These are phyloP conservation scores for Oligia latruncula DNA, from an alignment of 2,888 invertebrate species.

Conservation along the genomic window DNA sequence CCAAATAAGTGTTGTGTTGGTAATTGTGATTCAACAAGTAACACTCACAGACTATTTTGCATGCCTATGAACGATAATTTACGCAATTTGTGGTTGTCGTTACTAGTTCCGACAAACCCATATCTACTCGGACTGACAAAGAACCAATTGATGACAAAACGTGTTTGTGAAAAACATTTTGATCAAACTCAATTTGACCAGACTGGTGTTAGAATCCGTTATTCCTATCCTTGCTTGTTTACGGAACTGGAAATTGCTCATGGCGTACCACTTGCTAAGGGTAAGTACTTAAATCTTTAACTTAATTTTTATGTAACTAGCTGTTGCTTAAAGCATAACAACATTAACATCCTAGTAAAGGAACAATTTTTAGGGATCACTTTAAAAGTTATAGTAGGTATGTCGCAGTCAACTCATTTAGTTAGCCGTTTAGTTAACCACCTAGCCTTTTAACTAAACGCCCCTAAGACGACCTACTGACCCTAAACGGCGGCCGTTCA, in stretches of 20 bases:
- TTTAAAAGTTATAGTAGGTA: no score
- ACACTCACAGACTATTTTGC: conserved; percentile 14
- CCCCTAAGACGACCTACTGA: no score
- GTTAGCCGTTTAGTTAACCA: no score
- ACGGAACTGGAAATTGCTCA: not conserved
- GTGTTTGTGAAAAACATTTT: conserved; percentile 20
- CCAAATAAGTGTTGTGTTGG: conserved; percentile 6
- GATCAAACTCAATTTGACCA: conserved; percentile 19
- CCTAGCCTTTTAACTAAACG: no score
- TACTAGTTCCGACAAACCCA: conserved; percentile 6
- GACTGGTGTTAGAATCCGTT: conserved; percentile 11
- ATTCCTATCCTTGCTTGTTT: conserved; percentile 1
- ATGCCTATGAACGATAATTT: conserved; percentile 14
- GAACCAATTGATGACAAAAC: conserved; percentile 8
- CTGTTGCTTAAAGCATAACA: not conserved
- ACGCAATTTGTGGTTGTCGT: conserved; percentile 10
- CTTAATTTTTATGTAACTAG: no score
- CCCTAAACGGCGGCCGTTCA: no score
- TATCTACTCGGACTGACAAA: conserved; percentile 2
- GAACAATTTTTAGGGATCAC: no score
- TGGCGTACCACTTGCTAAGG: not conserved
- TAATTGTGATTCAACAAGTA: conserved; percentile 4
- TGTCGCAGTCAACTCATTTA: no score
- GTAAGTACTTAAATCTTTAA: not conserved
- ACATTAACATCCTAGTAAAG: not conserved